Percentiles rank a stretch among this genome's conserved stretches.
Evolutionary conservation across 2,888 invertebrate species (phyloP).

Genomic region (Tuberolachnus salignus): DNA sequence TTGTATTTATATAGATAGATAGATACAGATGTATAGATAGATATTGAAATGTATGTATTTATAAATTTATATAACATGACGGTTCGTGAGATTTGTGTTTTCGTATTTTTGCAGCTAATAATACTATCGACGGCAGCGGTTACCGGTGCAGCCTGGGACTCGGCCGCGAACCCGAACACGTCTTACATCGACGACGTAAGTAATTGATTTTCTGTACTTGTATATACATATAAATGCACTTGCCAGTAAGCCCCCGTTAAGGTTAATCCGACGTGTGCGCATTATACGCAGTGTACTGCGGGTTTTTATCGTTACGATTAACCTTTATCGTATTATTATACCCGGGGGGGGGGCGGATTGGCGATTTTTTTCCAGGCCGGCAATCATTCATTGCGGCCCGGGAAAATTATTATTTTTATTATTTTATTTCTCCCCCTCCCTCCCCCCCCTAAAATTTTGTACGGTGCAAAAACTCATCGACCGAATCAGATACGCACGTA

Average conservation of each 20-base stretch:
- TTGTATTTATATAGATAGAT: too few relatives aligned
- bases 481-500: too few relatives aligned
- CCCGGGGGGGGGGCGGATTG: too few relatives aligned
- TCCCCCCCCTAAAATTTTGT: too few relatives aligned
- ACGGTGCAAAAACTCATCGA: too few relatives aligned
- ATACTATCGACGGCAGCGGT: constrained; percentile 3
- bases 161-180: constrained; percentile 6
- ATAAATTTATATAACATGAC: constrained; percentile 3
- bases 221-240: not conserved
- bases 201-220: constrained; percentile 22
- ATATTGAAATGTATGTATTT: not conserved
- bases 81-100: not conserved
- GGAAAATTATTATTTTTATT: too few relatives aligned
- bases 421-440: too few relatives aligned
- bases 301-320: not conserved
- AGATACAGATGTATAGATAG: not conserved
- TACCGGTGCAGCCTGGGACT: constrained; percentile 28
- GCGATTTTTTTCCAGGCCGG: too few relatives aligned
- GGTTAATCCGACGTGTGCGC: not conserved
- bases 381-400: too few relatives aligned
- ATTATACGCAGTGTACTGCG: not conserved
- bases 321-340: too few relatives aligned
- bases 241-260: not conserved
- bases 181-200: constrained; percentile 50
- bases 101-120: constrained; percentile 22